Percentiles rank a stretch among this genome's conserved stretches.
Conservation (phyloP, 1,140 invertebrate genomes). For the Caligus rogercresseyi region DNA sequence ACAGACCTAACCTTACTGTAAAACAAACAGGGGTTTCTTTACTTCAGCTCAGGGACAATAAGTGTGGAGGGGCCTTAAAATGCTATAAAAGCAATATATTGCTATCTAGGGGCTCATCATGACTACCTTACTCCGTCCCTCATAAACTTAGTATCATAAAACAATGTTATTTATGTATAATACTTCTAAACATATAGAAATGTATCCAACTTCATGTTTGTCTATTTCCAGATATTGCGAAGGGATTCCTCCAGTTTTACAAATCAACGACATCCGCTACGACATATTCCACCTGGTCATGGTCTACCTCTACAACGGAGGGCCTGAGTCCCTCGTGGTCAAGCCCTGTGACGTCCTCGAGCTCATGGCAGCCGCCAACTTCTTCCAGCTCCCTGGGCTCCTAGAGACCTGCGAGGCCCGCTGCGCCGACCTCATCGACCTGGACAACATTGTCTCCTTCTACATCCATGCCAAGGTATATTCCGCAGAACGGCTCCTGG, state of each 20-base stretch:
- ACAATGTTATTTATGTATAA: too few relatives aligned
- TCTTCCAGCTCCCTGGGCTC: constrained; percentile 70
- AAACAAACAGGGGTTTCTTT: too few relatives aligned
- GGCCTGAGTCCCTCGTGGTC: constrained; percentile 47
- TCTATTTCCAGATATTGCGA: constrained; percentile 42
- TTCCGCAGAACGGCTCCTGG: constrained; percentile 59
- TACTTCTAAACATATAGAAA: too few relatives aligned
- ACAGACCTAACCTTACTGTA: too few relatives aligned
- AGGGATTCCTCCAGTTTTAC: constrained; percentile 57
- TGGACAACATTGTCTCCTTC: constrained; percentile 71
- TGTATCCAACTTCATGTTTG: too few relatives aligned
- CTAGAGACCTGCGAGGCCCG: constrained; percentile 63
- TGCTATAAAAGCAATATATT: too few relatives aligned
- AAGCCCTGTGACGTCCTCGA: constrained; percentile 61
- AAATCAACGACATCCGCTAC: constrained; percentile 80
- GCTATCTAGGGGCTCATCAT: too few relatives aligned
- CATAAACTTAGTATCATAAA: too few relatives aligned
- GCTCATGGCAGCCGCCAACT: constrained; percentile 74
- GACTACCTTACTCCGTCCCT: too few relatives aligned
- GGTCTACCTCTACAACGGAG: constrained; percentile 73
- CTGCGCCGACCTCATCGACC: constrained; percentile 59
- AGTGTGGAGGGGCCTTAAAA: too few relatives aligned
- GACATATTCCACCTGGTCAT: constrained; percentile 61
- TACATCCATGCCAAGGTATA: constrained; percentile 86
- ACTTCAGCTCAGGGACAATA: too few relatives aligned